Evolutionary conservation across 1,140 invertebrate species (phyloP).

Genomic region (Bathynomus jamesi): DNA sequence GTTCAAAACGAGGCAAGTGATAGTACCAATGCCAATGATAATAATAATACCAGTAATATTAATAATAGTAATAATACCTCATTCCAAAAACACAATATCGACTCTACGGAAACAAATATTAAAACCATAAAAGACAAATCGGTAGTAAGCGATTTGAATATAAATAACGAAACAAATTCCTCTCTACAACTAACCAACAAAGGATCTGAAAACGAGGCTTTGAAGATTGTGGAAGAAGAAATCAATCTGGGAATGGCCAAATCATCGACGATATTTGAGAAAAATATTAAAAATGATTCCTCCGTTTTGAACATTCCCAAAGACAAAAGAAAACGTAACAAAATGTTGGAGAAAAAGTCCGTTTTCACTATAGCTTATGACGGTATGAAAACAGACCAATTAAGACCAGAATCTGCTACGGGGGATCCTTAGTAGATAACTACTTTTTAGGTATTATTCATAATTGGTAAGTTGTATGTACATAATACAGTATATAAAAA

Average conservation of each 20-base stretch:
- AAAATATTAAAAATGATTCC: not conserved
- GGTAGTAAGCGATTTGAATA: not conserved
- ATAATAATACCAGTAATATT: no score
- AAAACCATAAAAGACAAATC: not conserved
- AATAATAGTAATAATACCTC: no score
- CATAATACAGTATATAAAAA: no score
- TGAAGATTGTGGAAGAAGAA: not conserved
- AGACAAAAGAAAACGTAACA: slow-evolving; percentile 47
- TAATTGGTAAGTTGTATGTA: no score
- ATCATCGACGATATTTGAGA: not conserved
- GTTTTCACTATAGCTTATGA: slow-evolving; percentile 89
- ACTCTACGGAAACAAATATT: not conserved
- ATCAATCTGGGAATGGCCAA: not conserved
- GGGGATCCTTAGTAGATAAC: slow-evolving; percentile 14
- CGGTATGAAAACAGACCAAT: slow-evolving; percentile 62
- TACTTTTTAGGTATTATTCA: not conserved
- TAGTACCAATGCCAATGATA: no score
- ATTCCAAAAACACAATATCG: not conserved
- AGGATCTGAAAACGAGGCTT: not conserved
- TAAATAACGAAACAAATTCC: not conserved
- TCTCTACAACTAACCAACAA: not conserved
- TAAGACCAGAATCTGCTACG: slow-evolving; percentile 47
- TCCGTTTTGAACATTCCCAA: not conserved
- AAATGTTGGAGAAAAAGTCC: slow-evolving; percentile 80
- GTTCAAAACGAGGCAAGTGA: no score